A percentile compares a stretch with the other conserved stretches of the same genome.
phyloP scores from a whole-genome alignment of 2,113 vertebrate species.

The Rutilus rutilus region DNA sequence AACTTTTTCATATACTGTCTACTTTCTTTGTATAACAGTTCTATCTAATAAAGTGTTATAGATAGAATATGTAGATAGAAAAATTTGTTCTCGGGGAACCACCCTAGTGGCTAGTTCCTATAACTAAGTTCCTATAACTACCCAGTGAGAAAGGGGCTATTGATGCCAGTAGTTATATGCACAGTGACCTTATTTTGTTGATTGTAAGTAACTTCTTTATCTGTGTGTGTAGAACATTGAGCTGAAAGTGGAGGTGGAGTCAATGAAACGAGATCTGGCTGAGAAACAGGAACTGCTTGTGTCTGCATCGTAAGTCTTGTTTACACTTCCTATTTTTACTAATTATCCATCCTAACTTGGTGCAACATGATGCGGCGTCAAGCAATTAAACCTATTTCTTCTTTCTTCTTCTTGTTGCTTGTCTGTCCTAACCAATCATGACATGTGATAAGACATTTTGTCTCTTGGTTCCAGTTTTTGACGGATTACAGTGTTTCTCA shows the following conservation, averaged over 20 bases:
- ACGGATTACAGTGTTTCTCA: no score
- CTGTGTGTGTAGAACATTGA: conserved; percentile 87
- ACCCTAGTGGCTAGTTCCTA: no score
- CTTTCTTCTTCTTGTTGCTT: not conserved
- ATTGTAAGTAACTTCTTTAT: conserved; percentile 19
- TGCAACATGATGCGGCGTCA: not conserved
- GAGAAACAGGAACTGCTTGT: conserved; percentile 93
- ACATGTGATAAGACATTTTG: not conserved
- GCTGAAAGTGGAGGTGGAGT: conserved; percentile 95
- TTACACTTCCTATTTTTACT: not conserved
- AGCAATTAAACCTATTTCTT: not conserved
- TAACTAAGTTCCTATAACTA: no score
- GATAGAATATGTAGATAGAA: no score
- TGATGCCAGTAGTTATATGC: not conserved
- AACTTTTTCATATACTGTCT: no score
- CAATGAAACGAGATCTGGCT: conserved; percentile 89
- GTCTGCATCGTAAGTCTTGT: conserved; percentile 90
- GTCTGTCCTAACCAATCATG: not conserved
- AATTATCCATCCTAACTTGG: not conserved
- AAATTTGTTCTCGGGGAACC: no score
- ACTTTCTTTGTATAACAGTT: no score
- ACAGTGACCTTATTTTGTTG: not conserved
- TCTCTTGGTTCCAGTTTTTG: not conserved
- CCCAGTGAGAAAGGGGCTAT: no score
- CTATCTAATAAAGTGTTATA: no score